Evolutionary conservation across 2,888 invertebrate genomes (phyloP).

Genomic region (Smittia sp.): DNA sequence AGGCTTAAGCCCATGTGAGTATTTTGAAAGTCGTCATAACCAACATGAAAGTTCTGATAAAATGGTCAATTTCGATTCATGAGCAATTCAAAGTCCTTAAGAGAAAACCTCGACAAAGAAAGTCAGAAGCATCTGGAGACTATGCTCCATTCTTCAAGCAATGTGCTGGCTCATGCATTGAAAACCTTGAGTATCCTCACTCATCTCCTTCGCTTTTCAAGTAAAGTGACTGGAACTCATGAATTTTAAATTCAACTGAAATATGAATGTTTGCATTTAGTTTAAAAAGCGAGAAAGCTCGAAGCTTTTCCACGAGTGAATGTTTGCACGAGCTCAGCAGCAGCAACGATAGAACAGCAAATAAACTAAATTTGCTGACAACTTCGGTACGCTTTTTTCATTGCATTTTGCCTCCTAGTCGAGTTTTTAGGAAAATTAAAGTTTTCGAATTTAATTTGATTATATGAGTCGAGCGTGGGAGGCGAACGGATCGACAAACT

Average conservation of each 20-base stretch:
- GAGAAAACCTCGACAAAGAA: too few species aligned
- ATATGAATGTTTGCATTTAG: conserved; percentile 24
- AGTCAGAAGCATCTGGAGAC: too few species aligned
- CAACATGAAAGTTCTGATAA: too few species aligned
- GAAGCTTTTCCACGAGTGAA: not conserved
- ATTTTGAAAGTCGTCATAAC: too few species aligned
- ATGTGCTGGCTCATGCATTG: too few species aligned
- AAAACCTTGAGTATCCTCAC: too few species aligned
- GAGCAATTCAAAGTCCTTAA: too few species aligned
- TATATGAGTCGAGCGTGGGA: not conserved
- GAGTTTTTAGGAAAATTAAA: not conserved
- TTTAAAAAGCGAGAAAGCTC: conserved; percentile 20
- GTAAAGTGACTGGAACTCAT: conserved; percentile 19
- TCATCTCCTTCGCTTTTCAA: not conserved
- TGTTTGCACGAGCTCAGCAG: not conserved
- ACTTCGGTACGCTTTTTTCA: too few species aligned
- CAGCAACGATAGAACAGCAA: not conserved
- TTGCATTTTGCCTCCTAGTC: not conserved
- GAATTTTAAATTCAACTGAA: conserved; percentile 30
- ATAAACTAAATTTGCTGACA: conserved; percentile 20
- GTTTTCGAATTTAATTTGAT: conserved; percentile 4
- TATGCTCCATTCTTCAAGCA: too few species aligned
- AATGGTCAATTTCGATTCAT: too few species aligned
- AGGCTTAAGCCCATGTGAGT: too few species aligned
- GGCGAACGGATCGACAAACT: not conserved